A percentile compares a stretch with the other conserved stretches of the same genome.
phyloP scores from a whole-genome alignment of 2,113 vertebrate species.

The Phylloscopus trochiloides region DNA sequence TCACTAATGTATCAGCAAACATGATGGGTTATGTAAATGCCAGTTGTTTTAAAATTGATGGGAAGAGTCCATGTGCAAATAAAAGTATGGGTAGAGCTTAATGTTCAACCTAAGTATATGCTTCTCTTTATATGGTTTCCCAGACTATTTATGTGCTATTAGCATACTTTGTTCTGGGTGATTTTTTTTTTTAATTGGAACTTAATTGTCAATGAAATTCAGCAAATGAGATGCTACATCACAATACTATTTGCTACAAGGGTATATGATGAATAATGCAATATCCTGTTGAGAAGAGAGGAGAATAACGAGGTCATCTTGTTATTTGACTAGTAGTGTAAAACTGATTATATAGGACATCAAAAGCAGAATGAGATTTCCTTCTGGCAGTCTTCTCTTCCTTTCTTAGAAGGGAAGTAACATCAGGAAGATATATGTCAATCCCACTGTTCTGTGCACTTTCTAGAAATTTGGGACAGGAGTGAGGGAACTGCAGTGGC shows the following conservation, averaged over 20 bases:
- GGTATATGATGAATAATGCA: not conserved
- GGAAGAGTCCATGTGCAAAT: not conserved
- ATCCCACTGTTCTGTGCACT: not conserved
- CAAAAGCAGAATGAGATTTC: not conserved
- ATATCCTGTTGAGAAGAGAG: not conserved
- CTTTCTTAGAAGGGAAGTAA: not conserved
- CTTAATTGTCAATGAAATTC: not conserved
- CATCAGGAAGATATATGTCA: not conserved
- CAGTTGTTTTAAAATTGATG: not conserved
- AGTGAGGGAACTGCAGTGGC: not conserved
- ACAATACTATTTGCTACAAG: not conserved
- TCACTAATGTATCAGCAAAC: not conserved
- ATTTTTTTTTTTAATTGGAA: not conserved
- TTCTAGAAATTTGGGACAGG: not conserved
- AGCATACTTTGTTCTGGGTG: not conserved
- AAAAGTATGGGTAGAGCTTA: not conserved
- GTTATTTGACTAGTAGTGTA: not conserved
- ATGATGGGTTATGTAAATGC: not conserved
- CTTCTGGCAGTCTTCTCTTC: not conserved
- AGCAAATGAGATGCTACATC: not conserved
- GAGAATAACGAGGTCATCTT: not conserved
- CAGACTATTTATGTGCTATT: not conserved
- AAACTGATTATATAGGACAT: not conserved
- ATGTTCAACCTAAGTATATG: not conserved
- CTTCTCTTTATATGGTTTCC: not conserved